A percentile compares a stretch with the other conserved stretches of the same genome.
phyloP scores from a whole-genome alignment of 2,888 invertebrate species.

The Melieria omissa region DNA sequence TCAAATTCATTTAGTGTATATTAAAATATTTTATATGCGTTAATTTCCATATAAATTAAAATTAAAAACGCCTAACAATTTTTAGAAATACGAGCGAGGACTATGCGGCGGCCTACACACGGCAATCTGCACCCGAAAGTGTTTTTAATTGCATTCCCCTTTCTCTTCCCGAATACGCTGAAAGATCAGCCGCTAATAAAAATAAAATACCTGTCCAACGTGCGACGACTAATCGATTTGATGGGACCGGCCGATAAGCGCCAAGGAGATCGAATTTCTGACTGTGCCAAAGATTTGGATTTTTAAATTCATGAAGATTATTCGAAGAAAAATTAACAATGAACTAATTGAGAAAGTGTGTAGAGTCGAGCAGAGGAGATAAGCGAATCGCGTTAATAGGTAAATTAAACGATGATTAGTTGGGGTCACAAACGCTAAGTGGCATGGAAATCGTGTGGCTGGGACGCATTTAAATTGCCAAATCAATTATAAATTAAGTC shows the following conservation, averaged over 20 bases:
- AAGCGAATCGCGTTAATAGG: conserved; percentile 18
- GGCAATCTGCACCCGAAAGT: background rate
- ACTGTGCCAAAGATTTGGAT: too few species aligned
- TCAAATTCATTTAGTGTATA: too few species aligned
- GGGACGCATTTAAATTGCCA: too few species aligned
- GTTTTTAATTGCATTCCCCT: background rate
- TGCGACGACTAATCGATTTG: conserved; percentile 8
- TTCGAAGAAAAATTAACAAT: too few species aligned
- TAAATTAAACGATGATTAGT: conserved; percentile 16
- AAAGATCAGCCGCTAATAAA: too few species aligned
- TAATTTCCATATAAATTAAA: too few species aligned
- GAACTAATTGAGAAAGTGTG: background rate
- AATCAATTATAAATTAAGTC: too few species aligned
- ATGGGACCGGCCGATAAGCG: background rate
- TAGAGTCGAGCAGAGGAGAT: background rate
- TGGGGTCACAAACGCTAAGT: background rate
- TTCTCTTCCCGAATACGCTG: background rate
- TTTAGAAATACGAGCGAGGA: too few species aligned
- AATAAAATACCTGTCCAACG: background rate
- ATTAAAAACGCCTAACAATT: too few species aligned
- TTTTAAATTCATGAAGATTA: too few species aligned
- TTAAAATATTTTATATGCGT: too few species aligned
- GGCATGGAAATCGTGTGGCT: background rate
- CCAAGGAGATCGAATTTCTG: background rate
- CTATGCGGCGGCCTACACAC: too few species aligned